Evolutionary conservation across 1,140 invertebrate genomes (phyloP), one percentile per base, ranked within the genome.

Genomic region (Temnothorax nylanderi): DNA sequence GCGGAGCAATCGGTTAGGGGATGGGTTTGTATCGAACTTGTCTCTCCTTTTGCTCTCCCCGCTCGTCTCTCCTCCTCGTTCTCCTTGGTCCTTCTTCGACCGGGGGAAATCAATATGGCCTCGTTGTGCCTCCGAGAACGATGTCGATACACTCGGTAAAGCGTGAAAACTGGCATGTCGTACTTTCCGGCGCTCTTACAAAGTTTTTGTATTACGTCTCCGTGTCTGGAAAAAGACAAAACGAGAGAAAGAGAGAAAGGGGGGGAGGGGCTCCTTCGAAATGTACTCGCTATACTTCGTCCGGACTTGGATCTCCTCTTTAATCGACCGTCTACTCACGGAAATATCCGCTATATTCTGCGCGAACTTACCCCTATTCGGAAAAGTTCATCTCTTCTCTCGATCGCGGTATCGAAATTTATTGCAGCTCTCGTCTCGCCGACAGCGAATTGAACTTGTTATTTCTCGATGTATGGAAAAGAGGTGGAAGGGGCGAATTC

Each of bases 101-200:
- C 26, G 8, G 21, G 26, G 65, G 47, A 87, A 87, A 88, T 88
- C 86, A 74, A 88, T 88, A 88, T 67, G 51, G 41, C n/a, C 56
- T 47, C 44, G 71, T 80, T 54, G 69, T 58, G n/a, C 54, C 26
- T 51, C 11, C 54, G 41, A 64, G 71, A 54, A 49, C 77, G 65
- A 87, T 87, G 85, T 87, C 78, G 44, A 80, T 80, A 65, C 37
- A 82, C 21, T 81, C 71, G 75, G 64, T 41, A 87, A 87, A 88
- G 60, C 86, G 60, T 87, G 86, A 64, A 88, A 88, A 88, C 54
- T 75, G 67, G 32, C 32, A 6, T 47, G 67, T 86, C 34, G 60
- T 65, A 56, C 60, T 54, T 69, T 34, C 51, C 34, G 49, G 16
- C 51, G 34, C 47, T 71, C 32, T 75, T 65, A 84, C 62, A 74